Evolutionary conservation across 2,888 invertebrate genomes (phyloP).

Genomic region (Plagodis pulveraria): DNA sequence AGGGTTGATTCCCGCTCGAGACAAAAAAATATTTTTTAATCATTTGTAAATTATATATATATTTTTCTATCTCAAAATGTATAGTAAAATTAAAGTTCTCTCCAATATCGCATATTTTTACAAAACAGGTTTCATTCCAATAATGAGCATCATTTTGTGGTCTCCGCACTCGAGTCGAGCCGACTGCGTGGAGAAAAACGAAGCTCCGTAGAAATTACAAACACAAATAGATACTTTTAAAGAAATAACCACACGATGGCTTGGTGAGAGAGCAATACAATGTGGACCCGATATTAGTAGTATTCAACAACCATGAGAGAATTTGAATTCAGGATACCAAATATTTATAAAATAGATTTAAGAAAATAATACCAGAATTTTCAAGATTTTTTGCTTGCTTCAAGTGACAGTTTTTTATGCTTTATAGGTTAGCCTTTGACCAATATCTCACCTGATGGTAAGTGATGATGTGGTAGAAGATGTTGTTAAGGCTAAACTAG

Average conservation of each 20-base stretch:
- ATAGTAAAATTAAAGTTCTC: background rate
- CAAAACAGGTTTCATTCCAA: background rate
- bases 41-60: background rate
- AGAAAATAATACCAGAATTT: too few relatives aligned
- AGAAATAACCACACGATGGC: slow-evolving; percentile 2
- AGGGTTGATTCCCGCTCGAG: too few relatives aligned
- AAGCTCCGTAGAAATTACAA: slow-evolving; percentile 8
- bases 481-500: too few relatives aligned
- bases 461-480: too few relatives aligned
- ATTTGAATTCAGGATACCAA: background rate
- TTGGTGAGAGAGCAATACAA: too few relatives aligned
- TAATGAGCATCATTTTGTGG: slow-evolving; percentile 10
- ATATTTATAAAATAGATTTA: too few relatives aligned
- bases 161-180: slow-evolving; percentile 1
- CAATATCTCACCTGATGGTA: too few relatives aligned
- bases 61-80: background rate
- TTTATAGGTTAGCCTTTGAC: too few relatives aligned
- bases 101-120: background rate
- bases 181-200: slow-evolving; percentile 8
- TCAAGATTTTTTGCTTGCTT: too few relatives aligned
- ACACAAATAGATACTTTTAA: slow-evolving; percentile 3
- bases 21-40: background rate
- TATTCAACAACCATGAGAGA: too few relatives aligned
- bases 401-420: too few relatives aligned
- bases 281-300: too few relatives aligned